Conservation (phyloP, 2,888 invertebrate species). For the Apamea anceps region DNA sequence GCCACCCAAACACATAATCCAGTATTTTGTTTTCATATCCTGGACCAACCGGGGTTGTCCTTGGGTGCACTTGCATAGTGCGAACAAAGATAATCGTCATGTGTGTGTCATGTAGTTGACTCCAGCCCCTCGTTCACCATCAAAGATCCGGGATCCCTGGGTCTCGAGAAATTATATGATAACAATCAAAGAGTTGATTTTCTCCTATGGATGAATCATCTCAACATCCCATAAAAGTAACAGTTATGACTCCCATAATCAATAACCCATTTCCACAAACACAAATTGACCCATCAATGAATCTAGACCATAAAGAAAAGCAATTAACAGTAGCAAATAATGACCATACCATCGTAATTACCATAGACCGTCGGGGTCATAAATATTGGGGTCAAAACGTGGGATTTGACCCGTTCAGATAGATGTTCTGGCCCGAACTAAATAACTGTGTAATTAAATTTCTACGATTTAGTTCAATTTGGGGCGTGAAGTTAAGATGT, state of each 20-base stretch:
- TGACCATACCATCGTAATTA: constrained; percentile 55
- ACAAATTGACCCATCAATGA: constrained; percentile 13
- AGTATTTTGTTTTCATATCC: too few relatives aligned
- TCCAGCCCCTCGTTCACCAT: too few relatives aligned
- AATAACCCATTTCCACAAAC: constrained; percentile 12
- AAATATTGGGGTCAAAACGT: constrained; percentile 68
- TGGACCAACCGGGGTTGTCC: too few relatives aligned
- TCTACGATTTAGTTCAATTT: constrained; percentile 27
- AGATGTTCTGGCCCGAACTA: constrained; percentile 32
- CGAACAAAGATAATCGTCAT: too few relatives aligned
- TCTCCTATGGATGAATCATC: neutral
- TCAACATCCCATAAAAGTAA: neutral
- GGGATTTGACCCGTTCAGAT: constrained; percentile 63
- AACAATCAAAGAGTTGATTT: neutral
- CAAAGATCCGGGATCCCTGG: too few relatives aligned
- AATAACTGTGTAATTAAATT: constrained; percentile 43
- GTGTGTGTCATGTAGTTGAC: too few relatives aligned
- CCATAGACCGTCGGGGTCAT: constrained; percentile 61
- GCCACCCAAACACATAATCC: too few relatives aligned
- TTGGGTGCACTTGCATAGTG: too few relatives aligned
- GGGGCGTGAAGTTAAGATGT: constrained; percentile 46
- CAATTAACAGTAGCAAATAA: constrained; percentile 53
- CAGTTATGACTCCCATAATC: neutral
- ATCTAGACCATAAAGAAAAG: constrained; percentile 27
- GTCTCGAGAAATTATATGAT: too few relatives aligned